Base-by-base conservation (phyloP, 2,888 invertebrate species). In the Amiota communis region DNA sequence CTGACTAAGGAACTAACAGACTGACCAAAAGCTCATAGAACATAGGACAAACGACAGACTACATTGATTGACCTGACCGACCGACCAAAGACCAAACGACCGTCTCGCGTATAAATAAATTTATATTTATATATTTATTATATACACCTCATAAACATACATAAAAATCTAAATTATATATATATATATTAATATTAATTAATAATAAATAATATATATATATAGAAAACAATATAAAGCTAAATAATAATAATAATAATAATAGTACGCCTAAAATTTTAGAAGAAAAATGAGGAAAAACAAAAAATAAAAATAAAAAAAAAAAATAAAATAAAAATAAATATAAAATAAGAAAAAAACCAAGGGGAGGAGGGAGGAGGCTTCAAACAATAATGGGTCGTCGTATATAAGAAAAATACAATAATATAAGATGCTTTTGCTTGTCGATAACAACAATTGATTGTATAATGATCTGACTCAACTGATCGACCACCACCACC, bases 71-170 rank as follows among this genome's bases (percentile, higher is more conserved):
- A 23, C 1, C 23, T 23, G 23, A 23, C 23, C 23, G 23, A 23
- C 36, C 6, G 36, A 65, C 48, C 15, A 63, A 36, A 63, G 13
- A 63, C 36, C 12, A n/a, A 63, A 15, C 15, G 64, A 53, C 53
- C 53, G 23, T 20, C 8, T 51, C 36, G 2, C 23, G 53, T 51
- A 68, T 68, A 68, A 68, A 68, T 68, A 68, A 57, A 64, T 70
- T 74, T 57, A 70, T 72, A 70, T 72, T 67, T 69, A 74, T 74
- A 73, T 71, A 71, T 46, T 53, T 74, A 74, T 73, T 70, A 71
- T 72, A 71, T 72, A 67, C 74, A 73, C 72, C 63, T 74, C 46
- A 73, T 56, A 64, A 59, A 64, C 65, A 74, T 63, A 59, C 20
- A 61, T 72, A 69, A 63, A 70, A 72, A 74, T 71, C 64, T 2